Evolutionary conservation across 2,888 invertebrate species (phyloP).

Genomic region (Leptinotarsa juncta): DNA sequence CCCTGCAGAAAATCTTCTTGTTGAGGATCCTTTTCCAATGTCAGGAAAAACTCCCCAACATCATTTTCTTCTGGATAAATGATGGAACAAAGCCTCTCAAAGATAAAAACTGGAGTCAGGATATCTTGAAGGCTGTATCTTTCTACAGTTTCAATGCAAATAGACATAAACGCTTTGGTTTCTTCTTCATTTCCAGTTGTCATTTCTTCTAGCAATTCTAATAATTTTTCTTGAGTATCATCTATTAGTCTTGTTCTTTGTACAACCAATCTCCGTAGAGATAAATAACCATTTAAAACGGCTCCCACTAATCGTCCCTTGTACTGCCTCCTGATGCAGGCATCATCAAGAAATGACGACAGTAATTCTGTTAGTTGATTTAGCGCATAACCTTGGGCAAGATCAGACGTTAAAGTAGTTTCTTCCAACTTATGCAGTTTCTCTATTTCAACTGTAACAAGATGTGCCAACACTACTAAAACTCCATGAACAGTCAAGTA

Average conservation of each 20-base stretch:
- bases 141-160: conserved; percentile 95
- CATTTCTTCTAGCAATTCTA: conserved; percentile 95
- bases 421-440: conserved; percentile 91
- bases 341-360: conserved; percentile 88
- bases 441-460: conserved; percentile 89
- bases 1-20: conserved; percentile 98
- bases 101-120: conserved; percentile 96
- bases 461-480: conserved; percentile 83
- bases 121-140: conserved; percentile 92
- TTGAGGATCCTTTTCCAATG: conserved; percentile 97
- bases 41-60: conserved; percentile 95
- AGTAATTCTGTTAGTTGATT: conserved; percentile 88
- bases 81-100: conserved; percentile 95
- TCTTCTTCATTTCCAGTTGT: conserved; percentile 89
- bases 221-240: conserved; percentile 94
- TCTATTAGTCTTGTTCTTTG: conserved; percentile 95
- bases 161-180: conserved; percentile 96
- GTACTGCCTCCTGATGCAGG: conserved; percentile 88
- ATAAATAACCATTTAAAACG: conserved; percentile 93
- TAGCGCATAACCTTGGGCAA: conserved; percentile 92
- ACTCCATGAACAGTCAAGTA: conserved; percentile 86
- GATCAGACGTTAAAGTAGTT: conserved; percentile 91
- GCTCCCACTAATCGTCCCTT: conserved; percentile 87
- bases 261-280: conserved; percentile 88
- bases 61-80: conserved; percentile 98